Evolutionary conservation across 2,113 vertebrate genomes (phyloP), one percentile per base, ranked within the genome.

Genomic region (Ibidorhyncha struthersii): DNA sequence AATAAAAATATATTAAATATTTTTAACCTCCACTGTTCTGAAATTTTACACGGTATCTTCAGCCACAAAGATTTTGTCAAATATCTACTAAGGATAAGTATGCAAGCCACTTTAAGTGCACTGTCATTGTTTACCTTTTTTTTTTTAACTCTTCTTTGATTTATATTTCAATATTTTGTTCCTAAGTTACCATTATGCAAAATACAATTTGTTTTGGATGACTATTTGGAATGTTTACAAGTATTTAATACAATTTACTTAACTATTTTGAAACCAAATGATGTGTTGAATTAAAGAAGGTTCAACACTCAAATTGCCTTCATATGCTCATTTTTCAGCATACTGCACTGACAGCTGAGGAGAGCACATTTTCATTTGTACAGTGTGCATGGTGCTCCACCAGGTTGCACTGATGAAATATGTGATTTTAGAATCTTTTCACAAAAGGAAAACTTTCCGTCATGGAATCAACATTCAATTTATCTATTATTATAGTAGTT

Each of bases 171-270:
- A 78, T 95, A 97, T 95, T 96, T 95, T 84, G 50, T 91, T 96
- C 80, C 77, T 59, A 97, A 93, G 88, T 97, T 95, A 96, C 4
- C 1, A 96, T 85, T 93, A 94, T 78, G 90, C 96, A 96, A 98
- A 96, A 96, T 92, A 93, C 5, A 4, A 90, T 96, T 96, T 93
- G 83, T 92, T 96, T 97, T 95, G 82, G 91, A 90, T 94, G 55
- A 86, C 80, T 96, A 50, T 97, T 74, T 95, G 91, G 93, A 92
- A 98, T 97, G 91, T 95, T 98, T 98, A 97, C 92, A 93, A 88
- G 97, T 97, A 96, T 86, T 98, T 95, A 97, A 97, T 94, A 91
- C 96, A 93, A 96, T 93, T 95, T 96, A 95, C 89, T 98, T 98
- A 97, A 98, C 96, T 93, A 95, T 97, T 97, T 96, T 96, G 93